Percentiles rank a stretch among this genome's conserved stretches.
phyloP scores from a whole-genome alignment of 92 coral and sea anemone species.

The Metridium senile region DNA sequence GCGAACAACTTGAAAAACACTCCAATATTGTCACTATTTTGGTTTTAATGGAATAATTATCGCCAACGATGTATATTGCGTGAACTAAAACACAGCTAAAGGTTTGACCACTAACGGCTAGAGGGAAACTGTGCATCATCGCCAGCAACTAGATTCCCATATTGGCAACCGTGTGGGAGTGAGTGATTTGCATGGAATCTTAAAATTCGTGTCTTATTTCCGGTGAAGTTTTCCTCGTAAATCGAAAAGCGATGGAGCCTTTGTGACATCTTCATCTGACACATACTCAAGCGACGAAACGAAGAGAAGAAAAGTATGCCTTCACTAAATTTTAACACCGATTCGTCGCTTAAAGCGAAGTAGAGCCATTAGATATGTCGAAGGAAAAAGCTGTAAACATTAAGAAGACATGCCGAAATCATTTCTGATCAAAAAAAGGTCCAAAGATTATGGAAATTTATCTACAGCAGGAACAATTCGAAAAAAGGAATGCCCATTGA shows the following conservation, averaged over 20 bases:
- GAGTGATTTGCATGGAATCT: conserved; percentile 73
- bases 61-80: conserved; percentile 62
- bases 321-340: neutral
- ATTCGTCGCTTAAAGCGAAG: conserved; percentile 31
- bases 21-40: neutral
- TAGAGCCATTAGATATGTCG: conserved; percentile 55
- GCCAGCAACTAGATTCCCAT: too few species aligned
- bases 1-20: neutral
- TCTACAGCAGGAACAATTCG: conserved; percentile 45
- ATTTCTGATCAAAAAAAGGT: conserved; percentile 92
- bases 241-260: conserved; percentile 66
- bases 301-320: conserved; percentile 13
- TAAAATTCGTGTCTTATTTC: conserved; percentile 76
- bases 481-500: conserved; percentile 37
- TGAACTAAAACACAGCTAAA: conserved; percentile 61
- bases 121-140: conserved; percentile 17
- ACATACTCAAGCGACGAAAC: conserved; percentile 33
- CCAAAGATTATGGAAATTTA: conserved; percentile 64
- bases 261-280: conserved; percentile 46
- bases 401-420: conserved; percentile 93
- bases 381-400: conserved; percentile 35
- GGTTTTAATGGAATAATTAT: conserved; percentile 16
- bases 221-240: conserved; percentile 67
- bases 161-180: conserved; percentile 69
- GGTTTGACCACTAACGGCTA: conserved; percentile 65